Evolutionary conservation across 2,888 invertebrate genomes (phyloP), one percentile per base, ranked within the genome.

Genomic region (Mythimna albipuncta): DNA sequence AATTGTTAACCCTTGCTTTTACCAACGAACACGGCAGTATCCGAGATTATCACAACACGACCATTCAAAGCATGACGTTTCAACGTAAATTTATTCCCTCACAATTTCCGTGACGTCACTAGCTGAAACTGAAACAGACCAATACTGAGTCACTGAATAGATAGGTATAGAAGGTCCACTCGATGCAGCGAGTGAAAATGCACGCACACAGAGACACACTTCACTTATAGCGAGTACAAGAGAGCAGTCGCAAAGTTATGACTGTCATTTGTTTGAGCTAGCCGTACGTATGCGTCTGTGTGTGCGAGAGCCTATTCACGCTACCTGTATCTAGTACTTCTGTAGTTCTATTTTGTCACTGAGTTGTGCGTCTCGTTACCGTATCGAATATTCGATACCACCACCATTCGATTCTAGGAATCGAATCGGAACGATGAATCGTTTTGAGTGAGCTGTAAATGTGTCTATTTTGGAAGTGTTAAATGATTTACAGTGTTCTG

Each of bases 91-190:
- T 85, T 88, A 88, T 88, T 86, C 86, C 74, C 72, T 88, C 65
- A 72, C 89, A 87, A 89, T 90, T 89, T 89, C 89, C 88, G 85
- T 85, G 86, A 82, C 87, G 81, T 87, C 88, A 83, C 77, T 61
- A 61, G 68, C 70, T 74, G 79, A 77, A 84, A 83, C 85, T 79
- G 81, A 79, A 86, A 85, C 82, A 75, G 71, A 69, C 76, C 69
- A 76, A 75, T 54, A 69, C 61, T 44, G 77, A 32, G 41, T 21
- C 69, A 77, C 19, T 19, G 41, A 77, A 69, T 41, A 66, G 26
- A 44, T 11, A 35, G 13, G 3, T 5, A 21, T 38, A 66, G 54
- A 75, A 72, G 67, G 35, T n/a, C 9, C 1, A 2, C 26, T 72
- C 9, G 2, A 32, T 26, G 10, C 11, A 58, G 32, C 9, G 11